A percentile compares a stretch with the other conserved stretches of the same genome.
Conservation (phyloP, 1,140 invertebrate genomes). For the Megalopta genalis region DNA sequence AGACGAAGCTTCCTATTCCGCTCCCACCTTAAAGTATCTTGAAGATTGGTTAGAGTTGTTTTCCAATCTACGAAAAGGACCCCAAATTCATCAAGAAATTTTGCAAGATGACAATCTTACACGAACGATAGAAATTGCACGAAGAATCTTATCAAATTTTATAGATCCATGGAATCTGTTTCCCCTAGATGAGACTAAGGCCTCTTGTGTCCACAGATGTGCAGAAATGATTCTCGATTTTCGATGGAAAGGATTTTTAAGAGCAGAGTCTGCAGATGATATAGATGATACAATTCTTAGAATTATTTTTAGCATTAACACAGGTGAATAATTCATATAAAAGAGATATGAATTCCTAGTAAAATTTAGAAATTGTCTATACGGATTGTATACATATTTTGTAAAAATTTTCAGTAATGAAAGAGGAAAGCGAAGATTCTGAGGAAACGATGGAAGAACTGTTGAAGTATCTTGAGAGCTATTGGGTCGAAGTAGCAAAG, state of each 20-base stretch:
- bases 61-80: constrained; percentile 11
- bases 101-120: constrained; percentile 26
- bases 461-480: constrained; percentile 56
- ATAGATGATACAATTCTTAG: constrained; percentile 23
- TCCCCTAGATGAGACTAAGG: constrained; percentile 25
- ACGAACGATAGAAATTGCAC: constrained; percentile 27
- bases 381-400: neutral
- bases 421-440: constrained; percentile 41
- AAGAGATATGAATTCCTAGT: constrained; percentile 33
- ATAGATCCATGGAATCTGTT: constrained; percentile 25
- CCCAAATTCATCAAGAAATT: constrained; percentile 29
- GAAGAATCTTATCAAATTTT: constrained; percentile 34
- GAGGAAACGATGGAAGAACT: constrained; percentile 50
- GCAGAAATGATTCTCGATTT: constrained; percentile 39
- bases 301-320: constrained; percentile 29
- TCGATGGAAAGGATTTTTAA: constrained; percentile 30
- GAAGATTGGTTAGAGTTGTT: constrained; percentile 40
- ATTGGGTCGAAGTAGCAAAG: constrained; percentile 62
- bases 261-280: neutral
- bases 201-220: constrained; percentile 31
- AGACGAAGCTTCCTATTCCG: constrained; percentile 7
- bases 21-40: constrained; percentile 30
- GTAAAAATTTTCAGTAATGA: constrained; percentile 29
- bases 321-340: constrained; percentile 43
- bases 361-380: neutral